These are phyloP conservation scores for Chlorodrepanis virens DNA, from an alignment of 2,113 vertebrate genomes.

Conservation along the genomic window DNA sequence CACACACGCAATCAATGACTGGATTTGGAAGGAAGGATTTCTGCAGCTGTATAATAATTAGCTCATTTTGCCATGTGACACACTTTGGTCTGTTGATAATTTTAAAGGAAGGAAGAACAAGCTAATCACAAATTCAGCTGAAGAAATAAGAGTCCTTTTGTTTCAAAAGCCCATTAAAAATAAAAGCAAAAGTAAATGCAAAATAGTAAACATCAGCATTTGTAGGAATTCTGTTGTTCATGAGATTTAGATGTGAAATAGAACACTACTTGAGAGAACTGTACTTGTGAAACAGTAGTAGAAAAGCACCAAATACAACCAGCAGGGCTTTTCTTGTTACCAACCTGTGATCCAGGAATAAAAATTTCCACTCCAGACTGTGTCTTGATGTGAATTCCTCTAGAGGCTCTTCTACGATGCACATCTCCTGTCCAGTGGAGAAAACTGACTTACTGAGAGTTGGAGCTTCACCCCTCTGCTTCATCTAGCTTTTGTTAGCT, in stretches of 20 bases:
- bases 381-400: constrained; percentile 85
- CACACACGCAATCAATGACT: background rate
- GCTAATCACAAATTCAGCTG: background rate
- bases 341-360: constrained; percentile 84
- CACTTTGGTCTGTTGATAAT: background rate
- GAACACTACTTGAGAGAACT: background rate
- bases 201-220: background rate
- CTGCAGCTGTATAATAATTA: background rate
- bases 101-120: background rate
- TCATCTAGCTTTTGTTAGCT: constrained; percentile 8
- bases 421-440: constrained; percentile 78
- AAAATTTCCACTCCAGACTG: constrained; percentile 86
- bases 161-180: background rate
- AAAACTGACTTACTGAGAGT: background rate
- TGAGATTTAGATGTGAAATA: background rate
- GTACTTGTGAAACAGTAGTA: background rate
- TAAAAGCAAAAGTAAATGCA: background rate
- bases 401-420: constrained; percentile 77
- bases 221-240: background rate
- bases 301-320: background rate
- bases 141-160: background rate
- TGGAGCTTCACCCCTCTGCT: background rate
- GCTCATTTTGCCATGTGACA: background rate
- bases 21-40: background rate
- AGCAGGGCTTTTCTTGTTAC: constrained; percentile 57